Evolutionary conservation across 2,113 vertebrate species (phyloP).

Genomic region (Chaetodon auriga): DNA sequence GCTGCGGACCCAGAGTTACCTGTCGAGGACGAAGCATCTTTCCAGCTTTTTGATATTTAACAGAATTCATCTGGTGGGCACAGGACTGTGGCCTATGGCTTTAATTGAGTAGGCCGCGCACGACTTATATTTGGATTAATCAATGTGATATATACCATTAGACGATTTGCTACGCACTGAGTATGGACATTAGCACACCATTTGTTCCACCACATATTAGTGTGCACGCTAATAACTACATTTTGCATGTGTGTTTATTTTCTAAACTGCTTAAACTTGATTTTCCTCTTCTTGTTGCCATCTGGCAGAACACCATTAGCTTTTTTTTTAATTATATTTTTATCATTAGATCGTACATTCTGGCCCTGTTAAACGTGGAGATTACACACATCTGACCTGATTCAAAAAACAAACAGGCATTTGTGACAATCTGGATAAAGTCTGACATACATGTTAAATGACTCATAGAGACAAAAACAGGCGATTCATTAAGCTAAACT

Average conservation of each 20-base stretch:
- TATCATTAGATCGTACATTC: not conserved
- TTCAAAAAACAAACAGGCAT: not conserved
- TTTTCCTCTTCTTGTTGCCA: not conserved
- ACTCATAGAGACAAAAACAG: not conserved
- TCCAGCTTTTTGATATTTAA: not conserved
- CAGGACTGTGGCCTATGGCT: not conserved
- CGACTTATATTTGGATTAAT: not conserved
- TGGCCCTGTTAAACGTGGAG: not conserved
- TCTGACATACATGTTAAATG: not conserved
- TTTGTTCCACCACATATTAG: not conserved
- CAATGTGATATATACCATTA: not conserved
- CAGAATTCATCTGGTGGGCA: not conserved
- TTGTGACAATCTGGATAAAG: not conserved
- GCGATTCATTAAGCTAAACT: not conserved
- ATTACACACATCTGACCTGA: not conserved
- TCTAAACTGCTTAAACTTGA: not conserved
- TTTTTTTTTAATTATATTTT: not conserved
- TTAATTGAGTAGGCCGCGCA: not conserved
- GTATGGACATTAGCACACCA: not conserved
- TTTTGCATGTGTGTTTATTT: not conserved
- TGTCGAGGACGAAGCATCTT: slow-evolving; percentile 60
- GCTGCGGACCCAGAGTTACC: slow-evolving; percentile 90
- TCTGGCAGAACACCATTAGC: not conserved
- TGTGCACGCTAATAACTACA: no score
- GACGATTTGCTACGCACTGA: no score